Evolutionary conservation across 2,888 invertebrate species (phyloP).

Genomic region (Papilio gigon): DNA sequence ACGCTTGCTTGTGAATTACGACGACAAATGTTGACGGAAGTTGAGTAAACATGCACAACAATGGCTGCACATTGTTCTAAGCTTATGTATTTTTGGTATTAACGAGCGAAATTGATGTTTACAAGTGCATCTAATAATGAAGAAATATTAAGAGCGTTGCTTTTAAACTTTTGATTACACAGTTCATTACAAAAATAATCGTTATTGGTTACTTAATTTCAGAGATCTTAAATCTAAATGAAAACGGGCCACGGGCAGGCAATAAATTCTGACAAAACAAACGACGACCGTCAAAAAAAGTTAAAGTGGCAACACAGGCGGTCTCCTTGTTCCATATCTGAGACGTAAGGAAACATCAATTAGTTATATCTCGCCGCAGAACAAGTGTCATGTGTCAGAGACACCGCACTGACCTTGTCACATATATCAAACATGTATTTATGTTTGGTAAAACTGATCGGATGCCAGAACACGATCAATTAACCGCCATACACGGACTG

Average conservation of each 20-base stretch:
- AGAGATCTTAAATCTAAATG: constrained; percentile 16
- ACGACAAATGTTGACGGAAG: constrained; percentile 40
- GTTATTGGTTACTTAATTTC: constrained; percentile 1
- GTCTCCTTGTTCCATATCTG: constrained; percentile 34
- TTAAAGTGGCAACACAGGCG: constrained; percentile 16
- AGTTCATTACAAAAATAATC: no score
- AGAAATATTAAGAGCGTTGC: background rate
- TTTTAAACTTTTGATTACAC: no score
- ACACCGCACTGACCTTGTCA: constrained; percentile 53
- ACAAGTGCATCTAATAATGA: background rate
- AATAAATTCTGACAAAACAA: constrained; percentile 8
- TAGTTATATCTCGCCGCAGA: constrained; percentile 39
- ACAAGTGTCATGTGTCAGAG: constrained; percentile 52
- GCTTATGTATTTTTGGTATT: constrained; percentile 29
- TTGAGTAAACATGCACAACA: constrained; percentile 32
- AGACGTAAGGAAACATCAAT: constrained; percentile 40
- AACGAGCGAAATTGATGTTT: constrained; percentile 25
- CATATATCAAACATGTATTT: constrained; percentile 41
- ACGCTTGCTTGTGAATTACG: constrained; percentile 34
- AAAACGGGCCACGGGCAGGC: constrained; percentile 4
- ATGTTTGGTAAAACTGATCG: constrained; percentile 33
- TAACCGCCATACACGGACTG: background rate
- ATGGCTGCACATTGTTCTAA: constrained; percentile 34
- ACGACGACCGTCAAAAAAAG: constrained; percentile 19
- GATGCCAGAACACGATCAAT: constrained; percentile 2